These are phyloP conservation scores for Trichogramma evanescens DNA, from an alignment of 2,888 invertebrate genomes.

Conservation along the genomic window DNA sequence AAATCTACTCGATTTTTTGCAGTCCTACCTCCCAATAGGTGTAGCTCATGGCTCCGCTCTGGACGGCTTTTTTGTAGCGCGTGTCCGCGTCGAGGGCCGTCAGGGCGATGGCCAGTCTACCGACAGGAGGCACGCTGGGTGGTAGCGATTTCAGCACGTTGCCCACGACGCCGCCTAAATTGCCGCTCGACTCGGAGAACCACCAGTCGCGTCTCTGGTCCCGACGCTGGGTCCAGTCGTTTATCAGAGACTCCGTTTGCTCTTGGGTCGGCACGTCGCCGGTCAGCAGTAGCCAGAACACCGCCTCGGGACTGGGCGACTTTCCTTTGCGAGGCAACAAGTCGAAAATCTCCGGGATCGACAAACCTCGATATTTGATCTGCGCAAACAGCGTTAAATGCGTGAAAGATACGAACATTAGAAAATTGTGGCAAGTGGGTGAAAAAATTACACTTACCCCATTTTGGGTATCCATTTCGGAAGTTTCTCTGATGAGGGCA, in stretches of 20 bases:
- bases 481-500: slow-evolving; percentile 34
- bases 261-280: slow-evolving; percentile 38
- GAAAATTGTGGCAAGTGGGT: no score
- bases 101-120: slow-evolving; percentile 32
- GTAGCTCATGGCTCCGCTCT: slow-evolving; percentile 25
- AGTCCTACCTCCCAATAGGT: slow-evolving; percentile 36
- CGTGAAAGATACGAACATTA: not conserved
- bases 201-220: slow-evolving; percentile 32
- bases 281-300: slow-evolving; percentile 39
- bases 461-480: slow-evolving; percentile 30
- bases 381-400: slow-evolving; percentile 9
- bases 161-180: slow-evolving; percentile 27
- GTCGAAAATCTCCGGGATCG: slow-evolving; percentile 35
- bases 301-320: slow-evolving; percentile 38
- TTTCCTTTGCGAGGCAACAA: slow-evolving; percentile 34
- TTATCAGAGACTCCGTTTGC: slow-evolving; percentile 35
- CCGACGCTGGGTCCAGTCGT: slow-evolving; percentile 36
- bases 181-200: slow-evolving; percentile 31
- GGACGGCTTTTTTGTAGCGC: slow-evolving; percentile 22
- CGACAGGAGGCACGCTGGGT: slow-evolving; percentile 29
- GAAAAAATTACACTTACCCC: slow-evolving; percentile 27
- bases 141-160: slow-evolving; percentile 30
- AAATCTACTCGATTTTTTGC: not conserved
- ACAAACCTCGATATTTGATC: slow-evolving; percentile 37
- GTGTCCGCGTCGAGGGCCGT: slow-evolving; percentile 31